Percentiles rank a stretch among this genome's conserved stretches.
Evolutionary conservation across 2,888 invertebrate species (phyloP).

Genomic region (Aphodius sticticus): DNA sequence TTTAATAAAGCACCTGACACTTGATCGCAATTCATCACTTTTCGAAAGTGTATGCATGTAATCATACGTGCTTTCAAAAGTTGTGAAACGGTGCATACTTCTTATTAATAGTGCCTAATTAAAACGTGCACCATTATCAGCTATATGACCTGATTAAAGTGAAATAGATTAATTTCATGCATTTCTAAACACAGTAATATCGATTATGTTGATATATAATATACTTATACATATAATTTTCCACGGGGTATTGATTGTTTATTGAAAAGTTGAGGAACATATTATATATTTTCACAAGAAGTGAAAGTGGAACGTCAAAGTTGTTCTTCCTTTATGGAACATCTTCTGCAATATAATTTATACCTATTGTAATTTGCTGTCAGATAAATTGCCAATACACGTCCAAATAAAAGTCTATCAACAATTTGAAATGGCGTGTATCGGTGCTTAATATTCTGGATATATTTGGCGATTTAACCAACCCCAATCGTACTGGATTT

Average conservation of each 20-base stretch:
- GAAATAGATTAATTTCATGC: conserved; percentile 4
- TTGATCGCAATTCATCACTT: background rate
- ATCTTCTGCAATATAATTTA: background rate
- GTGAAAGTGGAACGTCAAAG: background rate
- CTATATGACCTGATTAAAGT: background rate
- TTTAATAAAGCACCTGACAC: background rate
- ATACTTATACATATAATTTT: background rate
- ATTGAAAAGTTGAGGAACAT: background rate
- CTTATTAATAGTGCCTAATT: background rate
- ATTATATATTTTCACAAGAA: background rate
- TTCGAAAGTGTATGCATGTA: background rate
- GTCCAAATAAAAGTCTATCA: too few relatives aligned
- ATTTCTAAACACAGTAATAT: conserved; percentile 4
- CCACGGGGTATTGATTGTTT: background rate
- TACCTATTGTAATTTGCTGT: background rate
- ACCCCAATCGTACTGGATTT: background rate
- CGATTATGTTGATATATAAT: background rate
- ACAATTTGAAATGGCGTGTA: too few relatives aligned
- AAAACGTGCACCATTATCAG: background rate
- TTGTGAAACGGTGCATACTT: background rate
- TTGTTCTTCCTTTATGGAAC: background rate
- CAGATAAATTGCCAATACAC: background rate
- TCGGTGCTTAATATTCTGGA: too few relatives aligned
- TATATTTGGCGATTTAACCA: too few relatives aligned
- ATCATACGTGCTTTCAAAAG: background rate